Evolutionary conservation across 2,797 vertebrate species (phyloP).

Genomic region (Sebastes glaucus): DNA sequence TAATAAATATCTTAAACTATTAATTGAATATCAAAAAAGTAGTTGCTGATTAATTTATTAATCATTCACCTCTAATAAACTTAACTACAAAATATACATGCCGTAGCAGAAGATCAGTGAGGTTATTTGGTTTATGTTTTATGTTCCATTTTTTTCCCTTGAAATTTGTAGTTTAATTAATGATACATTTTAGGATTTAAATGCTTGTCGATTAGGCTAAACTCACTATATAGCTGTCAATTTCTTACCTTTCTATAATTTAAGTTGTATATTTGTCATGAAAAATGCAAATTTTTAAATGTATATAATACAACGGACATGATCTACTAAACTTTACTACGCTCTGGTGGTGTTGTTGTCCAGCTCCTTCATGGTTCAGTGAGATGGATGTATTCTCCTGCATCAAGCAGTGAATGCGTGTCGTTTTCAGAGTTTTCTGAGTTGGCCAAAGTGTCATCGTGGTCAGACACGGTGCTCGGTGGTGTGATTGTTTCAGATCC

Average conservation of each 20-base stretch:
- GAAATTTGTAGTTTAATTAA: not conserved
- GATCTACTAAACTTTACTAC: not conserved
- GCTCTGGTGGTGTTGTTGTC: not conserved
- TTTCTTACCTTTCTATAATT: not conserved
- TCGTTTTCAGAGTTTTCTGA: not conserved
- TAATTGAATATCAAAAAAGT: not conserved
- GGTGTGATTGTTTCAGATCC: slow-evolving; percentile 16
- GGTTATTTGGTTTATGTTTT: not conserved
- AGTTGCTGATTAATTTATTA: not conserved
- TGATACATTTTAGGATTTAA: not conserved
- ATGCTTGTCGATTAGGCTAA: not conserved
- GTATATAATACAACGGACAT: not conserved
- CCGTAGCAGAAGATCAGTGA: not conserved
- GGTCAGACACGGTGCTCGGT: not conserved
- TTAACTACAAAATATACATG: not conserved
- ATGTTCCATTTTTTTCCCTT: not conserved
- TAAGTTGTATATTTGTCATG: not conserved
- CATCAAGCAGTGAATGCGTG: not conserved
- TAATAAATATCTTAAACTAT: not conserved
- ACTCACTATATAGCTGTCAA: not conserved
- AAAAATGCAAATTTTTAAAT: not conserved
- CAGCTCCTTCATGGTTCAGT: not conserved
- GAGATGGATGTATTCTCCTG: slow-evolving; percentile 2
- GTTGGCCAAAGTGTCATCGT: not conserved
- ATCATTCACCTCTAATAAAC: not conserved